These are phyloP conservation scores for Drosophila merina DNA, from an alignment of 2,888 invertebrate species.

Conservation along the genomic window DNA sequence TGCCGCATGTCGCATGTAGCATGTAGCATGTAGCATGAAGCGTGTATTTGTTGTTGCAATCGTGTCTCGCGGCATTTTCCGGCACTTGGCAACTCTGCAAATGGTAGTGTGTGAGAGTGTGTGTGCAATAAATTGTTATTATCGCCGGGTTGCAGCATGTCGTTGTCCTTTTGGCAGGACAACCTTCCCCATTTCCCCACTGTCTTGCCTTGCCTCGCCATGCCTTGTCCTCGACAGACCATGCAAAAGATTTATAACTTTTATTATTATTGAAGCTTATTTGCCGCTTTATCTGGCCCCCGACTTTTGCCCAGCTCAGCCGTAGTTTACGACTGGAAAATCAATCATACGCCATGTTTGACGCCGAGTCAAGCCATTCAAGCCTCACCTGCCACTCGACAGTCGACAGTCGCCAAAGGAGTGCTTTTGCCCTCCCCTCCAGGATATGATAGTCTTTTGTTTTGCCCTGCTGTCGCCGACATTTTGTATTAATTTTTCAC, in stretches of 20 bases:
- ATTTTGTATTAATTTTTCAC: slow-evolving; percentile 66
- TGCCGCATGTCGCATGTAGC: slow-evolving; percentile 9
- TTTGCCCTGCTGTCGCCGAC: slow-evolving; percentile 43
- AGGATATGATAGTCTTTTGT: slow-evolving; percentile 1
- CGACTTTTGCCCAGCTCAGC: slow-evolving; percentile 48
- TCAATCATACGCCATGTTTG: slow-evolving; percentile 74
- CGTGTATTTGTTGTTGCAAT: slow-evolving; percentile 51
- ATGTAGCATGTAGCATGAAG: background rate
- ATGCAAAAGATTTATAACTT: slow-evolving; percentile 79
- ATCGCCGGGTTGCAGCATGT: slow-evolving; percentile 81
- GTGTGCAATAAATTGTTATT: slow-evolving; percentile 82
- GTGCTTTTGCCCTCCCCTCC: background rate
- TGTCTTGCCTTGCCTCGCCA: slow-evolving; percentile 32
- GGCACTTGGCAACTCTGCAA: slow-evolving; percentile 64
- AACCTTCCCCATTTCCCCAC: background rate
- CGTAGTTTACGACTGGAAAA: slow-evolving; percentile 65
- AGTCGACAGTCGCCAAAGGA: slow-evolving; percentile 3
- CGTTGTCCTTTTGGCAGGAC: slow-evolving; percentile 43
- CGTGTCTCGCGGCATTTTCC: slow-evolving; percentile 73
- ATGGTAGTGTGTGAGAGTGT: slow-evolving; percentile 49
- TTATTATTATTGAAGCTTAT: slow-evolving; percentile 81
- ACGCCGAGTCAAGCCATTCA: slow-evolving; percentile 42
- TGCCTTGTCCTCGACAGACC: slow-evolving; percentile 57
- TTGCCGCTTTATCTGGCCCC: slow-evolving; percentile 71
- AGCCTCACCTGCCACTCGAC: slow-evolving; percentile 43